A percentile compares a stretch with the other conserved stretches of the same genome.
phyloP scores from a whole-genome alignment of 2,113 vertebrate species.

The Lophotis ruficrista region DNA sequence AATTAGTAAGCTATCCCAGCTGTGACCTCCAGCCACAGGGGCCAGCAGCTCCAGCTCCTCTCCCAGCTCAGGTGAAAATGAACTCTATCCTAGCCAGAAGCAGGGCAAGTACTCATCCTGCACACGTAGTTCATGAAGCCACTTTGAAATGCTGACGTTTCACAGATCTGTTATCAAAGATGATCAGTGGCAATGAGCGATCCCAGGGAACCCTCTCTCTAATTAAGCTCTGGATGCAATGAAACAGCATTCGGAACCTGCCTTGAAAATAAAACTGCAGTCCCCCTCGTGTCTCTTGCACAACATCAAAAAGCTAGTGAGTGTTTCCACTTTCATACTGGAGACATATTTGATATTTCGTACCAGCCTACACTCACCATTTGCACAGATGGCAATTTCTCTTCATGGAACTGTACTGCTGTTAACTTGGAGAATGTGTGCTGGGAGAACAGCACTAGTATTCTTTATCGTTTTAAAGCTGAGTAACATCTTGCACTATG shows the following conservation, averaged over 20 bases:
- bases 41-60: too few relatives aligned
- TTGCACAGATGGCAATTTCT: not conserved
- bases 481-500: not conserved
- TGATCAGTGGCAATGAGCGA: not conserved
- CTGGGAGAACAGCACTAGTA: not conserved
- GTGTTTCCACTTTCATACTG: accelerated
- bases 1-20: too few relatives aligned
- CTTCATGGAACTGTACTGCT: not conserved
- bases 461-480: not conserved
- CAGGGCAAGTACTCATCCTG: not conserved
- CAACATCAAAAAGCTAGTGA: not conserved
- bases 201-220: not conserved
- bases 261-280: not conserved
- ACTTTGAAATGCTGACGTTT: not conserved
- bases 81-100: too few relatives aligned
- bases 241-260: not conserved
- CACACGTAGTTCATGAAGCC: not conserved
- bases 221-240: not conserved
- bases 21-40: too few relatives aligned
- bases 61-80: too few relatives aligned
- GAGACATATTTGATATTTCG: accelerated
- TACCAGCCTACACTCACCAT: not conserved
- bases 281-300: not conserved
- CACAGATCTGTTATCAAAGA: not conserved
- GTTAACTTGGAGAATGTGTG: not conserved